Evolutionary conservation across 1,140 invertebrate species (phyloP).

Genomic region (Arion vulgaris): DNA sequence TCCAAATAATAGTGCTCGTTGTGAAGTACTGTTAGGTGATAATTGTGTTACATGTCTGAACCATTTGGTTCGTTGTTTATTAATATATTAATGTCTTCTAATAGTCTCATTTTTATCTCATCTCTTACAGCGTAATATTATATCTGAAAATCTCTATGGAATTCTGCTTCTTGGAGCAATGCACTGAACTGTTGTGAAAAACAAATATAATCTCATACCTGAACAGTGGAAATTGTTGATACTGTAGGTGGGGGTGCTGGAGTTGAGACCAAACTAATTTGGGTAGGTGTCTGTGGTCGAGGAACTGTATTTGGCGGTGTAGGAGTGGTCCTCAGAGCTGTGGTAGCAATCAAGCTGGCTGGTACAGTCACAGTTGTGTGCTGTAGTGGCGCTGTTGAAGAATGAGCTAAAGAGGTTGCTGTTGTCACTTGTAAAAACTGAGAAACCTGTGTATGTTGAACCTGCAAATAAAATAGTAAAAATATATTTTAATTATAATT

Average conservation of each 20-base stretch:
- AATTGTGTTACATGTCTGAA: too few relatives aligned
- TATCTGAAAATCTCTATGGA: too few relatives aligned
- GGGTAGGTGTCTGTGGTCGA: constrained; percentile 29
- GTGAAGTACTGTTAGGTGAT: too few relatives aligned
- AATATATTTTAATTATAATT: background rate
- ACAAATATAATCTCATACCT: constrained; percentile 18
- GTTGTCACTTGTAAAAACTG: constrained; percentile 26
- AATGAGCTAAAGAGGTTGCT: background rate
- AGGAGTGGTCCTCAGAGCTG: constrained; percentile 40
- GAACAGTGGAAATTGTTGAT: constrained; percentile 15
- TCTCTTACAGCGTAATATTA: too few relatives aligned
- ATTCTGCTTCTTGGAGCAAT: background rate
- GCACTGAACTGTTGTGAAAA: background rate
- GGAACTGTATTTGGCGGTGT: constrained; percentile 44
- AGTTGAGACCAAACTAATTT: constrained; percentile 40
- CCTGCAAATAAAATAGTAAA: background rate
- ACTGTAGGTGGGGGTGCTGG: constrained; percentile 28
- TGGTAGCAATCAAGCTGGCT: constrained; percentile 7
- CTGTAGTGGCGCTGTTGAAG: background rate
- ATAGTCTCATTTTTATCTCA: too few relatives aligned
- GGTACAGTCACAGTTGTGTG: constrained; percentile 32
- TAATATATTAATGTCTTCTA: too few relatives aligned
- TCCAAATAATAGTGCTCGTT: too few relatives aligned
- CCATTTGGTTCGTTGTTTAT: too few relatives aligned
- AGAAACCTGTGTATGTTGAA: constrained; percentile 22